A percentile compares a stretch with the other conserved stretches of the same genome.
Evolutionary conservation across 2,113 vertebrate genomes (phyloP).

Genomic region (Coregonus clupeaformis): DNA sequence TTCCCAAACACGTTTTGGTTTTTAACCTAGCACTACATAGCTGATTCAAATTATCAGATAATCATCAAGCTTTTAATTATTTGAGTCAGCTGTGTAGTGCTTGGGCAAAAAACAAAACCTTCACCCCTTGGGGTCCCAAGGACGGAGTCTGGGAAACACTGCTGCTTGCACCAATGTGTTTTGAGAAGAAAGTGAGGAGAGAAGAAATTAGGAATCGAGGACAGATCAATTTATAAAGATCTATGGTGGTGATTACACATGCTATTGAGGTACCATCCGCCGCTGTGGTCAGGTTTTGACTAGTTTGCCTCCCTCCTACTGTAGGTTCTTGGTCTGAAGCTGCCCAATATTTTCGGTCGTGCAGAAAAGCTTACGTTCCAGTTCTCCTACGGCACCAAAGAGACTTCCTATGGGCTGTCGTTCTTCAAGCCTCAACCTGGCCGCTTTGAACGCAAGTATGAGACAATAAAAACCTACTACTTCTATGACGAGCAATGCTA

Average conservation of each 20-base stretch:
- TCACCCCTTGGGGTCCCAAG: too few relatives aligned
- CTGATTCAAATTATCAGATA: too few relatives aligned
- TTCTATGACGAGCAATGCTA: not conserved
- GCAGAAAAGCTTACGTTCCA: slow-evolving; percentile 96
- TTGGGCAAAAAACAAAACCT: too few relatives aligned
- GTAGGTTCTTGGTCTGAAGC: slow-evolving; percentile 91
- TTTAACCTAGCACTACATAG: too few relatives aligned
- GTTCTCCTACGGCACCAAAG: slow-evolving; percentile 98
- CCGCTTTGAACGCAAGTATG: slow-evolving; percentile 91
- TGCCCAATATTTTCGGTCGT: slow-evolving; percentile 90
- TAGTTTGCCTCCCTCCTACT: slow-evolving; percentile 19
- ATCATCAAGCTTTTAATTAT: too few relatives aligned
- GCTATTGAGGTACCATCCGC: too few relatives aligned
- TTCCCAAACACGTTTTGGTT: too few relatives aligned
- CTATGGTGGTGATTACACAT: not conserved
- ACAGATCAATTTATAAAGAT: not conserved
- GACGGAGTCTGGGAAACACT: too few relatives aligned
- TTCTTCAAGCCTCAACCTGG: slow-evolving; percentile 95
- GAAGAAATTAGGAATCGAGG: not conserved
- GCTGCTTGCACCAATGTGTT: too few relatives aligned
- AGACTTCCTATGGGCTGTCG: slow-evolving; percentile 94
- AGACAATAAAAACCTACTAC: too few relatives aligned
- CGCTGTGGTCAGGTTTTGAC: not conserved
- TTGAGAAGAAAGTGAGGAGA: not conserved
- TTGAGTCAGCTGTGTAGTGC: too few relatives aligned